These are phyloP conservation scores for Mastomys coucha DNA, from an alignment of 2,113 vertebrate genomes.

Conservation along the genomic window DNA sequence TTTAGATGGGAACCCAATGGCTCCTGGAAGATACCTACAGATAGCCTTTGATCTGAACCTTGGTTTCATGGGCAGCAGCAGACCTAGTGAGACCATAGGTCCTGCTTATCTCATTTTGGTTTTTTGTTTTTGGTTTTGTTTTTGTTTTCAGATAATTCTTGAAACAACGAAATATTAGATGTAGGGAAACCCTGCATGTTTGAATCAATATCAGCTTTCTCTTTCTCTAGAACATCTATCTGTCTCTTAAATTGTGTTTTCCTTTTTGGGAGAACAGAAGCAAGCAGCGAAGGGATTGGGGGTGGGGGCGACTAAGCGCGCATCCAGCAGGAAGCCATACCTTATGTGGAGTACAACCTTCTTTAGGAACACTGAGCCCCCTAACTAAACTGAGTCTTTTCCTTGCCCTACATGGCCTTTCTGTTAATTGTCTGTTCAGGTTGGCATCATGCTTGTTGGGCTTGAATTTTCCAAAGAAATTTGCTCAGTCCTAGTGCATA, in stretches of 20 bases:
- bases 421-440: accelerated
- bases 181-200: background rate
- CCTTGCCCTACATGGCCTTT: background rate
- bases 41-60: background rate
- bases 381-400: background rate
- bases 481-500: background rate
- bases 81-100: background rate
- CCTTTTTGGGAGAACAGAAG: background rate
- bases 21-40: background rate
- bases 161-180: background rate
- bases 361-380: background rate
- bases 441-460: background rate
- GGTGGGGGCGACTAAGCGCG: background rate
- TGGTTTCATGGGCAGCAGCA: background rate
- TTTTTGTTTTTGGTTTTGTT: background rate
- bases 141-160: conserved; percentile 8
- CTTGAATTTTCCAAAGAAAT: background rate
- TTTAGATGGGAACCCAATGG: background rate
- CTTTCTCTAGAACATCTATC: background rate
- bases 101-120: background rate
- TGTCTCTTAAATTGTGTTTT: background rate
- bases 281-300: background rate
- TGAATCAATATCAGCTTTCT: background rate
- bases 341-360: background rate
- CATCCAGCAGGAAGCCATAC: background rate